Base-by-base conservation (phyloP, 2,888 invertebrate genomes). In the Antheraea assamensis region DNA sequence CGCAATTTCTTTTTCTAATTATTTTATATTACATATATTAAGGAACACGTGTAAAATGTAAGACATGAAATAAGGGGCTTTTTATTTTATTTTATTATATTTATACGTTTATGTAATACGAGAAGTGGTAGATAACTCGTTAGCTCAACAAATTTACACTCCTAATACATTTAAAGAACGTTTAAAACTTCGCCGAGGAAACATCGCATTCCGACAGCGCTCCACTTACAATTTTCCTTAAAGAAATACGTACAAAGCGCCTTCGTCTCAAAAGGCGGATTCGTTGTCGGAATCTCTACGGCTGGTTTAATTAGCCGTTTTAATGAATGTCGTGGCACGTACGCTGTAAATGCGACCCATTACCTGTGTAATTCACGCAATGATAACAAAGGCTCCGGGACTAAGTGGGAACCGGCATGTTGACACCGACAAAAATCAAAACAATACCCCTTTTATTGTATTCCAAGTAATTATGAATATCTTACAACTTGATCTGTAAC, bases 321-420 rank as follows among this genome's bases (percentile, higher is more conserved):
- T 92, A 93, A 93, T 93, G 90, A 93, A 93, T 93, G 92, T 92
- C 88, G 87, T 84, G 90, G 88, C 93, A 93, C 93, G 93, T 93
- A 90, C 92, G 89, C 86, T 87, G 87, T 90, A 88, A 92, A 91
- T 87, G 90, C 89, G 90, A 84, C 87, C 90, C 91, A 91, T 92
- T 92, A 92, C 92, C 91, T 90, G 87, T 87, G 89, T 91, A 88
- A 90, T 92, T 92, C 92, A 89, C 91, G 89, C 89, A 88, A 87
- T 87, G 92, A 92, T 93, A 91, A 92, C 90, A 91, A 89, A 88
- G 87, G 81, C 78, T 74, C 72, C 78, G 79, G 76, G 75, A 74
- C 78, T 76, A 75, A 76, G 75, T 74, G 72, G 74, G 74, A 78
- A 76, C 75, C 78, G 76, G 76, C 78, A 72, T 71, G 78, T 74